Conservation (phyloP, 2,888 invertebrate genomes). For the Scrobipalpa costella region DNA sequence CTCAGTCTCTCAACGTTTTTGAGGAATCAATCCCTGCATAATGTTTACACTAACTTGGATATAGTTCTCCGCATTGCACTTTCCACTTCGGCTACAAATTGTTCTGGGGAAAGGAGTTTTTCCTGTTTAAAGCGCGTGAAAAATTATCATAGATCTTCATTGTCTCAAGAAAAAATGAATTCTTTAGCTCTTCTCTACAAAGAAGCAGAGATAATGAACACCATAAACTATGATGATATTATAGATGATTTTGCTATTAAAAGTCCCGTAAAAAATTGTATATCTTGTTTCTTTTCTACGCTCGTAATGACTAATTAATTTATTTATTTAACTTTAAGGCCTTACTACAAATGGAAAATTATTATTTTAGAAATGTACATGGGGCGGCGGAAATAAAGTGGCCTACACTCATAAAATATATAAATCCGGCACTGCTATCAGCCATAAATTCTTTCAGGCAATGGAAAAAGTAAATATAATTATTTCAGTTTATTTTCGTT, state of each 20-base stretch:
- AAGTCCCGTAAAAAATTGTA: conserved; percentile 8
- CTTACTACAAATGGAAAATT: conserved; percentile 25
- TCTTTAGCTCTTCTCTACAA: conserved; percentile 32
- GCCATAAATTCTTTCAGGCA: no score
- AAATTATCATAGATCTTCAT: conserved; percentile 31
- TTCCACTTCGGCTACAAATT: no score
- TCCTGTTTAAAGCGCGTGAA: conserved; percentile 28
- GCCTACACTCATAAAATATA: no score
- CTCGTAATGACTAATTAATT: no score
- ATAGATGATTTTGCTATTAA: conserved; percentile 44
- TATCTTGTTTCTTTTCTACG: conserved; percentile 18
- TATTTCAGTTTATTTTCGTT: no score
- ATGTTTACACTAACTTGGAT: no score
- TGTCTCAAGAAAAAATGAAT: conserved; percentile 32
- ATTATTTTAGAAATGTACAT: conserved; percentile 20
- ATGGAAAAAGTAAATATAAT: no score
- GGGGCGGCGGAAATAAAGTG: no score
- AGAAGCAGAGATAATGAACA: conserved; percentile 33
- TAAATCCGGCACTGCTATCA: no score
- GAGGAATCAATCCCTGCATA: no score
- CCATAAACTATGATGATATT: conserved; percentile 32
- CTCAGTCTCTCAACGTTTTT: no score
- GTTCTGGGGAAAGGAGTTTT: conserved; percentile 36
- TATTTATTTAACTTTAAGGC: conserved; percentile 23
- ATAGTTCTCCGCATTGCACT: no score